Base-by-base conservation (phyloP, 2,797 vertebrate species). In the Margarornis squamiger region DNA sequence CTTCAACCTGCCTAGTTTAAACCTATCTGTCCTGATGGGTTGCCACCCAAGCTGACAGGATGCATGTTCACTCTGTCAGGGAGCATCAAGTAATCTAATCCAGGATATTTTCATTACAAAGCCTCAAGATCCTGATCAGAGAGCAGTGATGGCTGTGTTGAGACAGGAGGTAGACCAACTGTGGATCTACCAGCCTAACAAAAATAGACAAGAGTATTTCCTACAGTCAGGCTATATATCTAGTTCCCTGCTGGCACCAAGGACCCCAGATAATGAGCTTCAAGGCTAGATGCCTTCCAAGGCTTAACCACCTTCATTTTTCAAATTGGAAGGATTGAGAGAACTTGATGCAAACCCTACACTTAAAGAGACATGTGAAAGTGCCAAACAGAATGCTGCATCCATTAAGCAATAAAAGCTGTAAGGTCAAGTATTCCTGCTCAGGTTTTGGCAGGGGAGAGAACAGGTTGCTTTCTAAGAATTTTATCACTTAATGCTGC, bases 31-130 rank as follows among this genome's bases (percentile, higher is more conserved):
- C 82, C 45, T 0, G 0, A 77, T 8, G 19, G 41, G 30, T 29
- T 90, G 80, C 54, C 85, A 95, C 48, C 80, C 92, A 84, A 77
- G 22, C 57, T 58, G 79, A 88, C 86, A 90, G 79, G 80, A 86
- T 78, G 54, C 51, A 72, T 26, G 48, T 84, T 94, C 72, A 77
- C 68, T 71, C 85, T 49, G 27, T 57, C 61, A 90, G 76, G 36
- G 92, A 94, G 73, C 79, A 86, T 0, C 0, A 24, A 75, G 86
- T 81, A 96, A 95, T 65, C 79, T 94, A 95, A 92, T 81, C 83
- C 88, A 93, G 71, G 86, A 93, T 90, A 77, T 88, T 92, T 93
- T 96, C 73, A 93, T 92, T 86, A 92, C 71, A 81, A 95, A 90
- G 93, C 90, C 86, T 73, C 55, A 70, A 79, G 86, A 90, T 90